phyloP scores from a whole-genome alignment of 2,113 vertebrate species.

The Sinocyclocheilus maitianheensis region DNA sequence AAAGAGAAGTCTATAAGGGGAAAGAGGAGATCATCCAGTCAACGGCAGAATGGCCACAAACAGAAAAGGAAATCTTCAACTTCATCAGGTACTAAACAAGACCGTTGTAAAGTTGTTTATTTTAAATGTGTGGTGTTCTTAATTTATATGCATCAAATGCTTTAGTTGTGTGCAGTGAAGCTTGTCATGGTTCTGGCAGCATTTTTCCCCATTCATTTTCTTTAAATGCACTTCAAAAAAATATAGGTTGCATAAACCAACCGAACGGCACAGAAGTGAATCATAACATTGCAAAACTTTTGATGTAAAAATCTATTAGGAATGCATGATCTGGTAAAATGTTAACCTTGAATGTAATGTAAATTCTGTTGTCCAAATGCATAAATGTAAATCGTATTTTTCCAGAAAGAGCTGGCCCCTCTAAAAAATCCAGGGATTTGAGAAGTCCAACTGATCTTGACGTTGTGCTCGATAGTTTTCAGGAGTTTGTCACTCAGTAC shows the following conservation, averaged over 20 bases:
- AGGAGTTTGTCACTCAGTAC: conserved; percentile 69
- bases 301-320: neutral
- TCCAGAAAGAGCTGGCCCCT: conserved; percentile 24
- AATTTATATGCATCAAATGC: neutral
- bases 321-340: neutral
- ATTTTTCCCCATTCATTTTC: neutral
- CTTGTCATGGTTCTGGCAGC: neutral
- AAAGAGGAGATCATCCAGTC: conserved; percentile 24
- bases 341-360: neutral
- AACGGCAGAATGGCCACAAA: conserved; percentile 12
- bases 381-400: neutral
- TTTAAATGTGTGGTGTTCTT: neutral
- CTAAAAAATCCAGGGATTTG: conserved; percentile 55
- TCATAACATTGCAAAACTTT: neutral
- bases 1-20: conserved; percentile 12
- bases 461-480: conserved; percentile 75
- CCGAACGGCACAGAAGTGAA: neutral
- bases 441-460: conserved; percentile 74
- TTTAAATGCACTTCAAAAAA: neutral
- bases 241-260: neutral
- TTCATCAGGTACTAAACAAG: conserved; percentile 4
- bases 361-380: neutral
- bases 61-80: conserved; percentile 52
- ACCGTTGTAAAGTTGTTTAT: neutral
- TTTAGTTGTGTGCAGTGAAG: neutral